A percentile compares a stretch with the other conserved stretches of the same genome.
Conservation (phyloP, 2,797 vertebrate genomes). For the Pogoniulus pusillus region DNA sequence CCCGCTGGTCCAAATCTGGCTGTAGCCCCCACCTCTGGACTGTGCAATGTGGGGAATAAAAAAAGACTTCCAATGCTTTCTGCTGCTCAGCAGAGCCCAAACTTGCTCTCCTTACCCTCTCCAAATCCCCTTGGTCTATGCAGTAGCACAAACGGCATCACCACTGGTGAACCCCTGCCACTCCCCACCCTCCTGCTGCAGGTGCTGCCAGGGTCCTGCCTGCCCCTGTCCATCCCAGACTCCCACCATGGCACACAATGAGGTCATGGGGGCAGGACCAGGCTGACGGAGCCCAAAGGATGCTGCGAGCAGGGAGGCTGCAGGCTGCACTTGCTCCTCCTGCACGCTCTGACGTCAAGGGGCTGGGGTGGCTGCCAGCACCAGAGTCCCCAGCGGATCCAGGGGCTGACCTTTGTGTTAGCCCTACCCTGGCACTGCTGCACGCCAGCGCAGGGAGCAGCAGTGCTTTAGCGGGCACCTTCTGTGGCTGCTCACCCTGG, state of each 20-base stretch:
- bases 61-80: not conserved
- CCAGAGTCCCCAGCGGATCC: not conserved
- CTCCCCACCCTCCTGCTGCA: not conserved
- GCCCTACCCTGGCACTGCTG: not conserved
- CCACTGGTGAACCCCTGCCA: not conserved
- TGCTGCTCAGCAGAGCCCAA: not conserved
- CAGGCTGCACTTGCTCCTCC: not conserved
- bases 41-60: fast-evolving
- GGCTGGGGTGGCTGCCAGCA: not conserved
- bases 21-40: not conserved
- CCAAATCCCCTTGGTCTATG: not conserved
- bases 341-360: fast-evolving
- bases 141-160: not conserved
- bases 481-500: not conserved
- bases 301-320: not conserved
- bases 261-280: fast-evolving
- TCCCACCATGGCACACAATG: fast-evolving
- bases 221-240: not conserved
- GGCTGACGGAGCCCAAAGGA: not conserved
- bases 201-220: not conserved
- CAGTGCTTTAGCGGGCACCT: fast-evolving
- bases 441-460: not conserved
- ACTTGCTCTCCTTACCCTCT: not conserved
- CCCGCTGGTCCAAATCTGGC: not conserved
- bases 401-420: not conserved